phyloP scores from a whole-genome alignment of 1,140 invertebrate genomes.

The Drosophila kurseongensis region DNA sequence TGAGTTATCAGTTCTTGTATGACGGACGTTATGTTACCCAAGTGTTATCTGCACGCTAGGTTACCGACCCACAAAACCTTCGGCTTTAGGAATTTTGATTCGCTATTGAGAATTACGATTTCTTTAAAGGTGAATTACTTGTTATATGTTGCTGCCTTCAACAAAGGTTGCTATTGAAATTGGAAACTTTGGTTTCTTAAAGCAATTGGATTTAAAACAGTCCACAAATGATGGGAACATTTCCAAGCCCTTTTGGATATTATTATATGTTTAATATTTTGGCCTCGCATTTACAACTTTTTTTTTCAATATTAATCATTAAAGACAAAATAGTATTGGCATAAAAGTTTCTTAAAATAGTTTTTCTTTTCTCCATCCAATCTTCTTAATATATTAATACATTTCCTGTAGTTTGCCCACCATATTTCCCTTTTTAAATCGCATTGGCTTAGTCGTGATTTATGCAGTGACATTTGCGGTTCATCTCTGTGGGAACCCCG shows the following conservation, averaged over 20 bases:
- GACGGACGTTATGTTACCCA: slow-evolving; percentile 6
- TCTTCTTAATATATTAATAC: not conserved
- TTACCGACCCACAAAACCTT: slow-evolving; percentile 2
- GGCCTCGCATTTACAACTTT: too few relatives aligned
- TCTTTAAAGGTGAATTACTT: not conserved
- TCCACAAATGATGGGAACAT: too few relatives aligned
- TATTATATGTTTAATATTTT: too few relatives aligned
- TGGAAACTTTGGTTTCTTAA: too few relatives aligned
- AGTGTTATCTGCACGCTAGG: slow-evolving; percentile 6
- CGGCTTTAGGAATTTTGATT: not conserved
- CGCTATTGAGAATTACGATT: not conserved
- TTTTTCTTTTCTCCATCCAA: not conserved
- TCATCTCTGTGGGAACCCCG: slow-evolving; percentile 41
- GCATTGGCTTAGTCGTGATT: slow-evolving; percentile 32
- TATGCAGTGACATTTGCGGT: slow-evolving; percentile 41
- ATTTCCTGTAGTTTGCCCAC: not conserved
- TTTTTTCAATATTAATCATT: too few relatives aligned
- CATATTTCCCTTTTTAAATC: slow-evolving; percentile 12
- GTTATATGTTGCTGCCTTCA: not conserved
- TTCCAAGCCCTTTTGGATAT: too few relatives aligned
- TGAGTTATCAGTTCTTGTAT: slow-evolving; percentile 21
- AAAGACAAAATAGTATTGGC: too few relatives aligned
- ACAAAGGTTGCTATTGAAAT: too few relatives aligned
- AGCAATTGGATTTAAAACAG: too few relatives aligned
- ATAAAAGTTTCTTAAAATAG: too few relatives aligned